Conservation (phyloP, 2,797 vertebrate species). For the Pantherophis vulpinus region DNA sequence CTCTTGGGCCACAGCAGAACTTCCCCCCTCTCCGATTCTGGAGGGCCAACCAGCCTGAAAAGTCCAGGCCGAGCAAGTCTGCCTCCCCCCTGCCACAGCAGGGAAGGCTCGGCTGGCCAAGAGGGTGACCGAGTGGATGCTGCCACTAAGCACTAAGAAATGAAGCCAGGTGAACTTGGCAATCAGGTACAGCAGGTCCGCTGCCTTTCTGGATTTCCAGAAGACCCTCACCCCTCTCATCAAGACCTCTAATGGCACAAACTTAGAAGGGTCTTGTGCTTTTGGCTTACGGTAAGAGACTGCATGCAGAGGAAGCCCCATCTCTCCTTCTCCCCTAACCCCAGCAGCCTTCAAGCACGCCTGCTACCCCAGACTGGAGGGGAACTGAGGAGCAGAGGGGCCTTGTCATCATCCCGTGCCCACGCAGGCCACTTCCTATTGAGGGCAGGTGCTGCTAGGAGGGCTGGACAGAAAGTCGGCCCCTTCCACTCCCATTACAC, state of each 20-base stretch:
- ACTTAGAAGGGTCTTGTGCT: not conserved
- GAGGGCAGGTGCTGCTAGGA: rapidly evolving
- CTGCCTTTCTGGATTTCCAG: not conserved
- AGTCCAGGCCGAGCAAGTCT: not conserved
- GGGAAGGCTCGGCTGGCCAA: not conserved
- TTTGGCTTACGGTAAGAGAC: not conserved
- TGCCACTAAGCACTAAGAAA: not conserved
- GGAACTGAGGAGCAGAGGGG: not conserved
- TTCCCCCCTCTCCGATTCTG: rapidly evolving
- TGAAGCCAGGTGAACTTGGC: no score
- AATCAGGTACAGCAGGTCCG: no score
- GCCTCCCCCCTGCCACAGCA: no score
- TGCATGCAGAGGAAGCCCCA: not conserved
- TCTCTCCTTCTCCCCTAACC: not conserved
- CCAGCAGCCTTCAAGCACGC: not conserved
- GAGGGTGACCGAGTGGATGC: not conserved
- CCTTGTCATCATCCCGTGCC: not conserved
- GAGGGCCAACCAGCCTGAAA: not conserved
- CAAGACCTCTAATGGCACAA: not conserved
- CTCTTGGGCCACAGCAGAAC: not conserved
- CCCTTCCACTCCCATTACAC: not conserved
- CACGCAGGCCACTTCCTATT: not conserved
- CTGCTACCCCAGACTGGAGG: not conserved
- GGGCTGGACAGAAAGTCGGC: not conserved
- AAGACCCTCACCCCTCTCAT: not conserved